These are phyloP conservation scores for Rhea americana DNA, from an alignment of 2,113 vertebrate genomes.

Conservation along the genomic window DNA sequence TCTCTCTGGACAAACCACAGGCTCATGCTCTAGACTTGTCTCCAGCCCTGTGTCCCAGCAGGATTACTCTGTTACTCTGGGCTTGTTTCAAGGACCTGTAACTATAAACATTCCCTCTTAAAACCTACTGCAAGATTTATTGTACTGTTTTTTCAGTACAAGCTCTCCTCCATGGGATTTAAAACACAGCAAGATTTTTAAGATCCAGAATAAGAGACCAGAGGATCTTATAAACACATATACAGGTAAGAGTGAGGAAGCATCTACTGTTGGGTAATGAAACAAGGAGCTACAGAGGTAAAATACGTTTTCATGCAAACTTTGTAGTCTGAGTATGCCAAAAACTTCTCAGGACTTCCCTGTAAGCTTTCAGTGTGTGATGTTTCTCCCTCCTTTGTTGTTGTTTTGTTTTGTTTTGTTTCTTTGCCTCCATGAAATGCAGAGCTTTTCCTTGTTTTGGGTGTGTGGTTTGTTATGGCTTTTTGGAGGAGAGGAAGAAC, in stretches of 20 bases:
- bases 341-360: background rate
- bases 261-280: background rate
- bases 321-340: background rate
- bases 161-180: background rate
- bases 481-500: fast-evolving
- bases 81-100: background rate
- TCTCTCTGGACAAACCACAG: background rate
- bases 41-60: fast-evolving
- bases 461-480: background rate
- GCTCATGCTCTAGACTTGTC: background rate
- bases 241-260: background rate
- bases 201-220: background rate
- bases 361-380: background rate
- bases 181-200: background rate
- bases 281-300: background rate
- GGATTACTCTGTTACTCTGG: background rate
- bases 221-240: background rate
- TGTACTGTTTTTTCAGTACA: background rate
- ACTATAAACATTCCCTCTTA: background rate
- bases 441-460: background rate
- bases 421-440: background rate
- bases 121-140: background rate
- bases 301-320: background rate
- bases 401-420: background rate
- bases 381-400: background rate